phyloP scores from a whole-genome alignment of 2,797 vertebrate species.

The Tangara arthus region DNA sequence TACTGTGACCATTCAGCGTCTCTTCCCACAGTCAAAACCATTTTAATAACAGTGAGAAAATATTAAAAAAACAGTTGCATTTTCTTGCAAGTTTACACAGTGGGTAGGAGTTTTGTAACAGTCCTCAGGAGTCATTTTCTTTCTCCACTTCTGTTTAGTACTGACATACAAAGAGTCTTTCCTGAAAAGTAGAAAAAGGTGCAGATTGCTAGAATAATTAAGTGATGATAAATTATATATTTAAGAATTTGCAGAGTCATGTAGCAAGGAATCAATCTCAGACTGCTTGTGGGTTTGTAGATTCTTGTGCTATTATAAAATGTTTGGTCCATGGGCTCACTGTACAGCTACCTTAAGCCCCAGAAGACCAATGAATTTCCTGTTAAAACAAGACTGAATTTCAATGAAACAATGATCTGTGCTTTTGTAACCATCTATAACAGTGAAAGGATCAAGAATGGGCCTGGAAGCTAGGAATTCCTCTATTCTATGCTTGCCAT shows the following conservation, averaged over 20 bases:
- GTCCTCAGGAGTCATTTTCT: neutral
- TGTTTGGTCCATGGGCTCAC: neutral
- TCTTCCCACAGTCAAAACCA: neutral
- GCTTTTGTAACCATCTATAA: neutral
- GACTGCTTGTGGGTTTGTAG: neutral
- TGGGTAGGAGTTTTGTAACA: neutral
- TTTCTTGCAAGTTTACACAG: neutral
- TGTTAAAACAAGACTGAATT: neutral
- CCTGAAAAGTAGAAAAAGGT: neutral
- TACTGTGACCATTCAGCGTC: neutral
- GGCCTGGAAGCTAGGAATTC: neutral
- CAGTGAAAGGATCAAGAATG: neutral
- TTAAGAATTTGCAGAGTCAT: neutral
- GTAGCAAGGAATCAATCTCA: neutral
- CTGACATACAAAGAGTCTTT: neutral
- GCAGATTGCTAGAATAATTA: neutral
- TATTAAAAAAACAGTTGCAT: accelerated
- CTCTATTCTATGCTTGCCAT: neutral
- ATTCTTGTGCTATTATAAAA: neutral
- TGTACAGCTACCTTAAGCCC: neutral
- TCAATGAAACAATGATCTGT: neutral
- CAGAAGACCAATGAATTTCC: neutral
- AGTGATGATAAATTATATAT: neutral
- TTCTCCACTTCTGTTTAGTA: neutral
- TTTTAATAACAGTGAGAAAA: neutral